A percentile compares a stretch with the other conserved stretches of the same genome.
phyloP scores from a whole-genome alignment of 2,888 invertebrate species.

The Temnothorax unifasciatus region DNA sequence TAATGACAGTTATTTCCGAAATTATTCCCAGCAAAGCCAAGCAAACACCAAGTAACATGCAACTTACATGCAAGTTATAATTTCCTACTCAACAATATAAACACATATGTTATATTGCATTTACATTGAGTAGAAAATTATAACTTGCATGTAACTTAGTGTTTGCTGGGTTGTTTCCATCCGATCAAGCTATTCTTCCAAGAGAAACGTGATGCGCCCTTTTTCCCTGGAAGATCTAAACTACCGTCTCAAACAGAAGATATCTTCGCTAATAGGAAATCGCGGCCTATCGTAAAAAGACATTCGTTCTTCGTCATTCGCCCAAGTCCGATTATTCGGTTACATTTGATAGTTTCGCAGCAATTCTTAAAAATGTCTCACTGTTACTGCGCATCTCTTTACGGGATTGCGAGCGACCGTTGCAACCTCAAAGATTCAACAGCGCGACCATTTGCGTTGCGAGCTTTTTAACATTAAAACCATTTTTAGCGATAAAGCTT shows the following conservation, averaged over 20 bases:
- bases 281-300: not conserved
- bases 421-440: not conserved
- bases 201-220: not conserved
- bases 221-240: not conserved
- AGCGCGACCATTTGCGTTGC: not conserved
- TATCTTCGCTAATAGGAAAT: not conserved
- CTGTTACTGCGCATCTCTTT: not conserved
- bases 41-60: too few species aligned
- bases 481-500: conserved; percentile 10
- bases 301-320: conserved; percentile 4
- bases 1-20: not conserved
- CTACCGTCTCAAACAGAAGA: not conserved
- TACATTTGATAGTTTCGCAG: not conserved
- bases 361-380: not conserved
- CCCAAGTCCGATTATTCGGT: not conserved
- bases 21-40: not conserved
- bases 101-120: too few species aligned
- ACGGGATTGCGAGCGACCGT: not conserved
- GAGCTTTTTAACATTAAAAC: conserved; percentile 24
- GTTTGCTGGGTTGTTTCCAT: too few species aligned
- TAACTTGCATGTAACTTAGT: too few species aligned
- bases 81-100: too few species aligned
- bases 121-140: too few species aligned
- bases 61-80: too few species aligned
- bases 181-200: not conserved